Evolutionary conservation across 2,888 invertebrate species (phyloP), one percentile per base, ranked within the genome.

Genomic region (Rhagium mordax): DNA sequence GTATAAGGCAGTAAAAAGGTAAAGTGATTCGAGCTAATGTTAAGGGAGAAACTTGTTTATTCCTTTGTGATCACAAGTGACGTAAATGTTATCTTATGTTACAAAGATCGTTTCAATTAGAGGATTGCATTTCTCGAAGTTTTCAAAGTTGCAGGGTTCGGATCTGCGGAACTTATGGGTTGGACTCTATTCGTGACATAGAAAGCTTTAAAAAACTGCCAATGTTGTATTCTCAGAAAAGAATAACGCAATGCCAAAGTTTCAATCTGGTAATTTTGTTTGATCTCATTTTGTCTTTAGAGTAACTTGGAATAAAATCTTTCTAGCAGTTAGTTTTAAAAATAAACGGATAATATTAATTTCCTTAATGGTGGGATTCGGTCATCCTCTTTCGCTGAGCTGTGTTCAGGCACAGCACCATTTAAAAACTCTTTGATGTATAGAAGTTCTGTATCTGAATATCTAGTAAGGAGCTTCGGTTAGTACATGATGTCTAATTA

Each of bases 101-200:
- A 51, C 51, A 65, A 27, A 55, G 48, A 70, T 70, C 57, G 55
- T 70, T 70, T 70, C 70, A 70, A 70, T 70, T 70, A 70, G 47
- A 57, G 62, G 53, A 70, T 53, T 70, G 70, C 62, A 70, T 70
- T 55, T 27, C 68, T 49, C 24, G 59, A 68, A 68, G 68, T 68
- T 68, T 59, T 51, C 64, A 48, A 64, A 51, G 49, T 51, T 48
- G 41, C 16, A 16, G 64, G n/a, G 51, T 49, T 64, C 64, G 51
- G 18, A 48, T 27, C 51, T 21, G 27, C 15, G 10, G 64, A 64
- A 64, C 49, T 64, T 64, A 27, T 29, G 51, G 51, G 64, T 64
- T 16, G 49, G 51, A 13, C 49, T 51, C 49, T 24, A n/a, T n/a
- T 10, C 16, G 8, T 41, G 51, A 64, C 27, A 64, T 27, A 64